Conservation (phyloP, 2,113 vertebrate genomes). For the Mohoua ochrocephala region DNA sequence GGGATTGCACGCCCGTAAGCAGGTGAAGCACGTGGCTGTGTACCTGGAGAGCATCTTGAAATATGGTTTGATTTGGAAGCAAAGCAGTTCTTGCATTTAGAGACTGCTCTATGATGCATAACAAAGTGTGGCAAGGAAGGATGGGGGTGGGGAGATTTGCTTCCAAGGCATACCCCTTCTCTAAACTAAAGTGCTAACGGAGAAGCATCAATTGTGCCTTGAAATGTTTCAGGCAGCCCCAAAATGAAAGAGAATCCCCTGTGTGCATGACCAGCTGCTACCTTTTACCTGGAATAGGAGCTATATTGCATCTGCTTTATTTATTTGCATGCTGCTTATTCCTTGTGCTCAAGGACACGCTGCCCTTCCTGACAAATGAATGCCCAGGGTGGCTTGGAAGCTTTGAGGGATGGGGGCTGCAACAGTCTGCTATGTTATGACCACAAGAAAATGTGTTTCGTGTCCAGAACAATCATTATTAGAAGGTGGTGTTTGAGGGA, state of each 20-base stretch:
- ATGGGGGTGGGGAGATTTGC: neutral
- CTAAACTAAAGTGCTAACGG: neutral
- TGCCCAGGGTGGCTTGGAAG: neutral
- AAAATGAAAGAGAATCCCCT: neutral
- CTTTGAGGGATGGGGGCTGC: neutral
- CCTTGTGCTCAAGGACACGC: neutral
- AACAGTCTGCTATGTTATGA: neutral
- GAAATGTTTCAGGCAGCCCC: neutral
- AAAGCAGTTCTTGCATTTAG: neutral
- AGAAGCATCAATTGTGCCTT: neutral
- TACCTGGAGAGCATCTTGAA: neutral
- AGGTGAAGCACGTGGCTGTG: neutral
- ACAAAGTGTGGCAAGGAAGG: neutral
- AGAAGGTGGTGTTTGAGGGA: neutral
- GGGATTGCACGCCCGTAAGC: accelerated
- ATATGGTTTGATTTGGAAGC: neutral
- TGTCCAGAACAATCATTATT: neutral
- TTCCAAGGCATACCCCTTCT: neutral
- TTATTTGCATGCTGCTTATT: neutral
- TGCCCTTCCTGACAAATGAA: neutral
- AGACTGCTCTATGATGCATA: neutral
- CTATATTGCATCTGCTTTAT: neutral
- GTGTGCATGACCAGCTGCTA: neutral
- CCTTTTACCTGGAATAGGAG: neutral
- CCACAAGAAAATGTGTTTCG: neutral